Evolutionary conservation across 53 echinoderm and acorn worm species (phyloP), one percentile per base, ranked within the genome.

Genomic region (Echinarachnius parma): DNA sequence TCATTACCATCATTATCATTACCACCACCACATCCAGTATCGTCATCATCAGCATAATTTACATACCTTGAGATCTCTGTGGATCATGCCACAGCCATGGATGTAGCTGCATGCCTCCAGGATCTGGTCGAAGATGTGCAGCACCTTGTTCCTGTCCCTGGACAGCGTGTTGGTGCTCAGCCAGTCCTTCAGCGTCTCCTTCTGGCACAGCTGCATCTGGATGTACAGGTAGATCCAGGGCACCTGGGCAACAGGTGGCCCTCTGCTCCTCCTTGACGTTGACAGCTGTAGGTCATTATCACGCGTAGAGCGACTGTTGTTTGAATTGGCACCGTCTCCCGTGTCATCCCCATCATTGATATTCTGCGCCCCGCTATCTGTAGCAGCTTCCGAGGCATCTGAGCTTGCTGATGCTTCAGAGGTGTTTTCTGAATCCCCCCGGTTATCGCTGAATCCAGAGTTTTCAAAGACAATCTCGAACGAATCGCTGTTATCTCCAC

Each of bases 161-260:
- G 77, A 79, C 63, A 82, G 29, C 1, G 84, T 86, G 74, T 88
- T 84, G 13, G 80, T 82, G 9, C 65, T 76, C 48, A 96, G 67
- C 96, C 96, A 96, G 53, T 96, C 96, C 61, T 96, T 96, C 4
- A 96, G 76, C 9, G 90, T 96, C 60, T 91, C 87, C 46, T 96
- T 96, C 60, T 82, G 84, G 55, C 96, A 96, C 25, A 96, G 80
- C 77, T 96, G 96, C 96, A 96, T 96, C 76, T 96, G 96, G 30
- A 96, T 96, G 55, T 96, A 96, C 42, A 96, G 46, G 46, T 91
- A 96, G 14, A 90, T 78, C 80, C 68, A 87, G 20, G 87, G 81
- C 15, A 70, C 79, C 10, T 68, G 30, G 9, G 31, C 19, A 28
- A 52, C 42, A 14, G 28, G 28, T 27, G 60, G 15, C 23, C 60